Base-by-base conservation (phyloP, 2,797 vertebrate species). In the Phaenicophaeus curvirostris region DNA sequence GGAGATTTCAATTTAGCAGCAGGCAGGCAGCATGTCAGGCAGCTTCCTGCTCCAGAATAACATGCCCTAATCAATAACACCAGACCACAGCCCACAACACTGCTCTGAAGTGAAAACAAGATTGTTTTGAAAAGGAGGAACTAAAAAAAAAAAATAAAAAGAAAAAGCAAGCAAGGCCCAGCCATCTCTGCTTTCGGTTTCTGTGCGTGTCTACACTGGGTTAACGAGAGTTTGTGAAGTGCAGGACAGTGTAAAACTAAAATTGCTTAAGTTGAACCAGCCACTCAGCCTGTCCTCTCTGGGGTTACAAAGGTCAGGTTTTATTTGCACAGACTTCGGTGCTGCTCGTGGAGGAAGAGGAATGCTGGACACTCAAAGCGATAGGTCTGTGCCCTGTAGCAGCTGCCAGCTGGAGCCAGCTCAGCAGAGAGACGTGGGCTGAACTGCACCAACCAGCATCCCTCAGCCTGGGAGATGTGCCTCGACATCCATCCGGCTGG, bases 1-100 rank as follows among this genome's bases (percentile, higher is more conserved):
- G 91, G 92, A 72, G 93, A 83, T 90, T 91, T 82, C 93, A 66
- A 87, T 87, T 86, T 77, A 93, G 90, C 96, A 86, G 94, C 92
- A 94, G 87, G 95, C 93, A 83, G 80, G 75, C 74, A 48, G 86
- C 30, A 27, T 77, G 85, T 62, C 94, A 90, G 91, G 81, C 90
- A 76, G 91, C 90, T 88, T 89, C 90, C 94, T 85, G 91, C 93
- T 86, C 68, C 89, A 57, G 9, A 33, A 28, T 18, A 77, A 24
- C 90, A n/a, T 13, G 74, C 67, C 67, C 87, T 87, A 61, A 88
- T 85, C 96, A 81, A 86, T 90, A 91, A 51, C 68, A 58, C 72
- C 65, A 58, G 59, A 25, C 86, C 96, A 57, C 85, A 88, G 89
- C 85, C 93, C 85, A 11, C 92, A 72, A 2, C 10, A n/a, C 48